Evolutionary conservation across 2,888 invertebrate species (phyloP).

Genomic region (Perizoma flavofasciatum): DNA sequence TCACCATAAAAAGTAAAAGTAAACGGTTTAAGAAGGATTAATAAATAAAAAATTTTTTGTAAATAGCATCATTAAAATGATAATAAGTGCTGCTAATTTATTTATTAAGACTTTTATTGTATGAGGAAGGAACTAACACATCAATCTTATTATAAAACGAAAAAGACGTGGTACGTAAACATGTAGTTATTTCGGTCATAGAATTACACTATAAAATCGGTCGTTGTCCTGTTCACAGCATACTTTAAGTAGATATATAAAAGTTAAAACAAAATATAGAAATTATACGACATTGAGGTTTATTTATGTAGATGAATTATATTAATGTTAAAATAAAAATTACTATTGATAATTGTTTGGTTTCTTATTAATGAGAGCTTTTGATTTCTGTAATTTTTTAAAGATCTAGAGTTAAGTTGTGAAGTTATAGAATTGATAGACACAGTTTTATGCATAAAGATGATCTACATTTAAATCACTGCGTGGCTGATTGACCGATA

Average conservation of each 20-base stretch:
- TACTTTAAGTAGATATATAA: not conserved
- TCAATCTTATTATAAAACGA: constrained; percentile 26
- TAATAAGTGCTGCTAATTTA: constrained; percentile 25
- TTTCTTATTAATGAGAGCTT: too few species aligned
- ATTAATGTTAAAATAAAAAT: too few species aligned
- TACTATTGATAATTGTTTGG: too few species aligned
- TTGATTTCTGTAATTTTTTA: too few species aligned
- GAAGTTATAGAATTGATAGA: too few species aligned
- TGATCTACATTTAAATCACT: too few species aligned
- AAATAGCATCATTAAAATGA: constrained; percentile 17
- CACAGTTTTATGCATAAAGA: too few species aligned
- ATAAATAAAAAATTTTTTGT: constrained; percentile 20
- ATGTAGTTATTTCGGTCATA: constrained; percentile 11
- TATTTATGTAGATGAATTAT: too few species aligned
- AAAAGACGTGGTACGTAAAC: not conserved
- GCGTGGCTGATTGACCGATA: too few species aligned
- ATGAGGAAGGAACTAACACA: constrained; percentile 32
- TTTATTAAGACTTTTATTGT: constrained; percentile 29
- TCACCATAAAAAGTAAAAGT: constrained; percentile 16
- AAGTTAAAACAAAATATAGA: too few species aligned
- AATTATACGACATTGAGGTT: too few species aligned
- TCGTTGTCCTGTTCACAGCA: constrained; percentile 8
- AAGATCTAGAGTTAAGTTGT: too few species aligned
- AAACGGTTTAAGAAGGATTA: constrained; percentile 5
- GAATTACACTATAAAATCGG: constrained; percentile 4